A percentile compares a stretch with the other conserved stretches of the same genome.
Evolutionary conservation across 2,797 vertebrate genomes (phyloP).

Genomic region (Crocidura indochinensis): DNA sequence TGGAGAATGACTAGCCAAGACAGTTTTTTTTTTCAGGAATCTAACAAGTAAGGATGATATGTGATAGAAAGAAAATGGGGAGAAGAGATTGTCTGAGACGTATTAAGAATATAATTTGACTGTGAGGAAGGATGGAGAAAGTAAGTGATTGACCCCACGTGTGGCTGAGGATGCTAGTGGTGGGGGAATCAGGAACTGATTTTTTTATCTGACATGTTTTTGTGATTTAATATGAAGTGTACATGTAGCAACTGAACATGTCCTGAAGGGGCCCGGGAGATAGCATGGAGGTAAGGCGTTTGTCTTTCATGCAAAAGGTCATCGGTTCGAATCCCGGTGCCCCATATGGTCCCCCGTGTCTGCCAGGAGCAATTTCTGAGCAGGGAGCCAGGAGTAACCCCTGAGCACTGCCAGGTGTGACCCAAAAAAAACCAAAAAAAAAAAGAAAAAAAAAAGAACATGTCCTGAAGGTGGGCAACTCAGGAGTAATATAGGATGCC

Average conservation of each 20-base stretch:
- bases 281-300: too few species aligned
- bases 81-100: not conserved
- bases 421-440: too few species aligned
- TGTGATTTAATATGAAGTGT: not conserved
- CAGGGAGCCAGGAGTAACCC: too few species aligned
- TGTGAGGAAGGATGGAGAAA: not conserved
- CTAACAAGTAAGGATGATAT: not conserved
- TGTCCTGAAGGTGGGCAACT: not conserved
- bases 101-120: too few species aligned
- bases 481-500: not conserved
- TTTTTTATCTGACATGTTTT: not conserved
- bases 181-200: not conserved
- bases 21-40: not conserved
- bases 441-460: too few species aligned
- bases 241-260: not conserved
- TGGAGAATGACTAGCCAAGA: not conserved
- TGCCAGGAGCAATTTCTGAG: too few species aligned
- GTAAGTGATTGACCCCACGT: not conserved
- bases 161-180: not conserved
- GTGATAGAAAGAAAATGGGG: not conserved
- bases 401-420: too few species aligned
- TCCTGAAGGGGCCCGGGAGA: too few species aligned
- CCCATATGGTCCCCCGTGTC: too few species aligned
- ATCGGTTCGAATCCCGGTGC: too few species aligned
- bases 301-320: too few species aligned